These are phyloP conservation scores for Corythaeola cristata DNA, from an alignment of 2,113 vertebrate species.

Conservation along the genomic window DNA sequence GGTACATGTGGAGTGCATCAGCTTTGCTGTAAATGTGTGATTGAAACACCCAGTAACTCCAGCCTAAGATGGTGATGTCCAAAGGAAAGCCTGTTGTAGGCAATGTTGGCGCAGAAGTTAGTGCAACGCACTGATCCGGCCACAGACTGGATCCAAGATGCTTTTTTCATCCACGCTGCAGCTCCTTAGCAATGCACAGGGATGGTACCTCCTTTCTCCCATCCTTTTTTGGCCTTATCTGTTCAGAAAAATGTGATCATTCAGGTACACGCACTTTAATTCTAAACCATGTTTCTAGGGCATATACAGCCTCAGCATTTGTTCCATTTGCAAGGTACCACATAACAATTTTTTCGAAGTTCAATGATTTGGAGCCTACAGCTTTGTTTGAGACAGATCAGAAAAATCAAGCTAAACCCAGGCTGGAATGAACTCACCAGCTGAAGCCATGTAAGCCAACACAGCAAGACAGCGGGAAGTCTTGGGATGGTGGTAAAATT, in stretches of 20 bases:
- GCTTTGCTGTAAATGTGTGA: not conserved
- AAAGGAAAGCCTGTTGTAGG: not conserved
- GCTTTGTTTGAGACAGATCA: not conserved
- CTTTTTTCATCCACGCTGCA: not conserved
- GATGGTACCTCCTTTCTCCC: not conserved
- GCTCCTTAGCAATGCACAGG: not conserved
- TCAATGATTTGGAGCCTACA: not conserved
- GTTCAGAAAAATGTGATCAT: not conserved
- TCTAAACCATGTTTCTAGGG: not conserved
- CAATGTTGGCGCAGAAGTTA: too few relatives aligned
- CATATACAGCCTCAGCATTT: not conserved
- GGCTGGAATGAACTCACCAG: not conserved
- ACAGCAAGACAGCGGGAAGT: not conserved
- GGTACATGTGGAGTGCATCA: accelerated
- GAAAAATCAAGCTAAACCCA: not conserved
- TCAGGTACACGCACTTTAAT: not conserved
- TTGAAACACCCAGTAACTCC: not conserved
- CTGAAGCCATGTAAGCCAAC: not conserved
- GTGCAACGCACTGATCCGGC: accelerated
- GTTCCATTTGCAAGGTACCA: not conserved
- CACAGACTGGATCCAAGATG: not conserved
- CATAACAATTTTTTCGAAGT: not conserved
- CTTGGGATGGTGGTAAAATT: conserved; percentile 20
- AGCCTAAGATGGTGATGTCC: not conserved
- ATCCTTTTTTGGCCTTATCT: not conserved